These are phyloP conservation scores for Mormyrops boulengeri DNA, from an alignment of 2,797 vertebrate species.

Conservation along the genomic window DNA sequence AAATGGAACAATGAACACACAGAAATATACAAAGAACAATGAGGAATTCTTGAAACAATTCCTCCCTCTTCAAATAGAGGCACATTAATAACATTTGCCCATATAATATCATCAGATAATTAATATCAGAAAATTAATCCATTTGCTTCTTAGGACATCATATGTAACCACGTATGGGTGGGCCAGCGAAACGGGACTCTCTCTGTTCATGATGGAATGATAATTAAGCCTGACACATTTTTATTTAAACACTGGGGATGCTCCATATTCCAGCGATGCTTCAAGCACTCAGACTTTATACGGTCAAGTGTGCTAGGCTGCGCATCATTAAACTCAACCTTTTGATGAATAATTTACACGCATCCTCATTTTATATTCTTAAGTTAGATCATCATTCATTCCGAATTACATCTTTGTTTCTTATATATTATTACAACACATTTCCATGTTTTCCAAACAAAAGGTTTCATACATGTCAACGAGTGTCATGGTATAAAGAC, in stretches of 20 bases:
- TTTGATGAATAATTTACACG: constrained; percentile 1
- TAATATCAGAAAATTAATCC: neutral
- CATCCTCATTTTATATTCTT: neutral
- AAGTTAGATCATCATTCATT: neutral
- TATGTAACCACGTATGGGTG: neutral
- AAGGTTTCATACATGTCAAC: neutral
- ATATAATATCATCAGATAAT: neutral
- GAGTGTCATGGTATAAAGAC: neutral
- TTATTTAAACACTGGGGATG: neutral
- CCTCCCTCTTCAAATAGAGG: neutral
- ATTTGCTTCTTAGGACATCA: neutral
- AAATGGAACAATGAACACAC: neutral
- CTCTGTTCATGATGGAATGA: neutral
- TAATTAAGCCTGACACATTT: neutral
- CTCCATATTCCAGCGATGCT: neutral
- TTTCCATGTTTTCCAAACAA: neutral
- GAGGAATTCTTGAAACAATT: neutral
- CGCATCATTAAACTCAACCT: neutral
- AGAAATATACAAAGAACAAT: neutral
- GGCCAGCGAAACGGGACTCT: neutral
- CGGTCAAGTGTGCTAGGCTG: neutral
- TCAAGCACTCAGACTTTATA: neutral
- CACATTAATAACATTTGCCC: neutral
- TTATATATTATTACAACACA: neutral
- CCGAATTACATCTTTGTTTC: neutral